Evolutionary conservation across 2,888 invertebrate species (phyloP).

Genomic region (Bembecia ichneumoniformis): DNA sequence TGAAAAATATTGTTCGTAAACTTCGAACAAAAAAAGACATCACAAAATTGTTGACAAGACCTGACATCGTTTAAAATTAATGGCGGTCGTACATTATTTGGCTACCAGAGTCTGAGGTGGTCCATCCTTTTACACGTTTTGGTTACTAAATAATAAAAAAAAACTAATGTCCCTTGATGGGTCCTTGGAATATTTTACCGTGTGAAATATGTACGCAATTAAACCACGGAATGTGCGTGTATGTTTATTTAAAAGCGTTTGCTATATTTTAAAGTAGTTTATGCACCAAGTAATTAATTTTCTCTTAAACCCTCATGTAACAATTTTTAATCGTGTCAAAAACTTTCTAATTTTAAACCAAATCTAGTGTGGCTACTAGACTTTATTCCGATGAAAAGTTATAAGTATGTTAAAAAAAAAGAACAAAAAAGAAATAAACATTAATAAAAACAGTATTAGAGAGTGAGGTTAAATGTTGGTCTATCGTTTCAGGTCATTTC

Average conservation of each 20-base stretch:
- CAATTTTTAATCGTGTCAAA: too few relatives aligned
- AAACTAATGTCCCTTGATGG: constrained; percentile 26
- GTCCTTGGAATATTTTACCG: constrained; percentile 32
- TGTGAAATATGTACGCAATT: constrained; percentile 53
- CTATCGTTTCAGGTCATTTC: too few relatives aligned
- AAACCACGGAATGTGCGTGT: constrained; percentile 28
- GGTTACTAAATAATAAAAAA: constrained; percentile 20
- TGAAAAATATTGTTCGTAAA: constrained; percentile 37
- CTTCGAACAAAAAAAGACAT: constrained; percentile 29
- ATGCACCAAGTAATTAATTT: too few relatives aligned
- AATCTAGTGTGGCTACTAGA: too few relatives aligned
- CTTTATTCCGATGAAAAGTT: too few relatives aligned
- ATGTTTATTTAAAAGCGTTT: neutral
- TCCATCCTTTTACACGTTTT: constrained; percentile 44
- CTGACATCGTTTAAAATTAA: constrained; percentile 63
- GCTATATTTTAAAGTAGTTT: too few relatives aligned
- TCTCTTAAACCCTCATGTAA: too few relatives aligned
- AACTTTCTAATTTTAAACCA: too few relatives aligned
- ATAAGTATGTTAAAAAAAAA: too few relatives aligned
- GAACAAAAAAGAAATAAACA: too few relatives aligned
- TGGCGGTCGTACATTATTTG: constrained; percentile 50
- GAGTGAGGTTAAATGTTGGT: too few relatives aligned
- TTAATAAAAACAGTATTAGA: too few relatives aligned
- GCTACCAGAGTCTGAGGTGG: constrained; percentile 67
- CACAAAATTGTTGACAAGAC: constrained; percentile 61